phyloP scores from a whole-genome alignment of 2,888 invertebrate species.

The Coenonympha glycerion region DNA sequence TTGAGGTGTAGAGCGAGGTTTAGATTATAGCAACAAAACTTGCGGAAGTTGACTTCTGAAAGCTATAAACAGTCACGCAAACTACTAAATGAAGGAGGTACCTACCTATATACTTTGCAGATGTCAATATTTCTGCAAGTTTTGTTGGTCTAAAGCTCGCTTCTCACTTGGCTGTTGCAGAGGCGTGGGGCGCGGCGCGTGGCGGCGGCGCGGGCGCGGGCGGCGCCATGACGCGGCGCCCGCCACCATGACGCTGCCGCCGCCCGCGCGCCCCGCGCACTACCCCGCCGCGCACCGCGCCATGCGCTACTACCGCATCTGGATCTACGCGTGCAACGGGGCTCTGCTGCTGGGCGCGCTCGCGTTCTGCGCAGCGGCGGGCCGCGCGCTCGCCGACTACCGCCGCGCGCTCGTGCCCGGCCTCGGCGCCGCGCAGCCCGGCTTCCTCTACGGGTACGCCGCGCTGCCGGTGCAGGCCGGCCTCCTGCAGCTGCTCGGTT shows the following conservation, averaged over 20 bases:
- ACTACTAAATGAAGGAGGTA: no score
- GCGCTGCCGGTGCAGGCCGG: constrained; percentile 85
- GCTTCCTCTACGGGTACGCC: constrained; percentile 88
- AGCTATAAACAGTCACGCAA: no score
- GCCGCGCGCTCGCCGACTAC: constrained; percentile 82
- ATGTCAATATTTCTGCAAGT: background rate
- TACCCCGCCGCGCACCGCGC: constrained; percentile 77
- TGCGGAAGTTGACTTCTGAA: no score
- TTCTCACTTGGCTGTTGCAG: constrained; percentile 42
- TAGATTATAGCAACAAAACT: no score
- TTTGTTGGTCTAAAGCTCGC: background rate
- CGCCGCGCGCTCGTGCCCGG: constrained; percentile 83
- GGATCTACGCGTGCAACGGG: constrained; percentile 95
- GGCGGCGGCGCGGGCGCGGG: constrained; percentile 75
- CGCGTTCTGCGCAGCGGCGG: constrained; percentile 86
- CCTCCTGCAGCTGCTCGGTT: constrained; percentile 84
- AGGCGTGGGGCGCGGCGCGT: constrained; percentile 75
- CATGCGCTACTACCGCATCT: constrained; percentile 89
- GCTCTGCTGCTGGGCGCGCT: constrained; percentile 88
- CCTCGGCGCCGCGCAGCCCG: constrained; percentile 85
- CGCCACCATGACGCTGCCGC: constrained; percentile 76
- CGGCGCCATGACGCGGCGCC: constrained; percentile 75
- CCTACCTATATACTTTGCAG: no score
- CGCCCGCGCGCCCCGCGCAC: constrained; percentile 74
- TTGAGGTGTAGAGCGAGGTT: no score